These are phyloP conservation scores for Noctua pronuba DNA, from an alignment of 2,888 invertebrate species.

Conservation along the genomic window DNA sequence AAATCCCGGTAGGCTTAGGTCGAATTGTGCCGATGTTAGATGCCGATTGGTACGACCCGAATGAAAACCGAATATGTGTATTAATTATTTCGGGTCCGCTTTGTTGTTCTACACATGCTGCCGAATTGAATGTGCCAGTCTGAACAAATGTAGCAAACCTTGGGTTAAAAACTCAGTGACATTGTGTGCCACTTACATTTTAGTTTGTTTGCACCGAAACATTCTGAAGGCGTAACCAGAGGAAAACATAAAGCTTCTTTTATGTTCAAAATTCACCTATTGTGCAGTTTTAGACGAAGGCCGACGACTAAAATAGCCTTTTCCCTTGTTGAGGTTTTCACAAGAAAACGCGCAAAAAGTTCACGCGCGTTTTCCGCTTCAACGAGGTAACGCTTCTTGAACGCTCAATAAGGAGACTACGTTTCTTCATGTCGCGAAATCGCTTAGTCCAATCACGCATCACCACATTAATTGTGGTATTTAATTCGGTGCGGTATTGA, in stretches of 20 bases:
- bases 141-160: neutral
- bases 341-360: no score
- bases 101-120: neutral
- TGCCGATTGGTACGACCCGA: neutral
- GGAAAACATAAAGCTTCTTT: neutral
- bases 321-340: neutral
- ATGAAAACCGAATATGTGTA: neutral
- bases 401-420: no score
- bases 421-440: neutral
- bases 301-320: no score
- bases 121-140: neutral
- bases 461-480: neutral
- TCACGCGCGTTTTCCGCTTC: neutral
- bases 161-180: no score
- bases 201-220: neutral
- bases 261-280: neutral
- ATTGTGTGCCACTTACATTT: neutral
- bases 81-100: neutral
- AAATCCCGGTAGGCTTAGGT: neutral
- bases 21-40: neutral
- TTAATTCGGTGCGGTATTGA: neutral
- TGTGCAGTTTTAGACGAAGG: neutral
- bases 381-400: neutral
- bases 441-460: neutral
- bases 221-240: neutral